Conservation (phyloP, 2,888 invertebrate species). For the Nephrotoma appendiculata region DNA sequence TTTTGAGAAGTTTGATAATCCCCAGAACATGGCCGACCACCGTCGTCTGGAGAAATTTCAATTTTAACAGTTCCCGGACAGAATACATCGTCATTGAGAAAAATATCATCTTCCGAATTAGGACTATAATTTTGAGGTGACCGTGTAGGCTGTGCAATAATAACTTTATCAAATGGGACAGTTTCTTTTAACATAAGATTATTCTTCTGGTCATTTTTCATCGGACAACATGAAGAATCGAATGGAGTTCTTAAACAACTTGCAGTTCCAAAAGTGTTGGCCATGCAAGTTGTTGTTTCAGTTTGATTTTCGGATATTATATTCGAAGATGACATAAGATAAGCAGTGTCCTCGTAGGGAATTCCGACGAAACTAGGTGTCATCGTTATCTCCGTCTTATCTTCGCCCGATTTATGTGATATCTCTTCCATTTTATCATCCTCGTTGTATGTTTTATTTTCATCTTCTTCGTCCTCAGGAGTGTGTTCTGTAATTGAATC, state of each 20-base stretch:
- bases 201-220: constrained; percentile 12
- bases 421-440: constrained; percentile 28
- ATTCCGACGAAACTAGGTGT: constrained; percentile 14
- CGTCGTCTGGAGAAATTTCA: constrained; percentile 42
- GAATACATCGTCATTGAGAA: constrained; percentile 45
- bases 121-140: constrained; percentile 45
- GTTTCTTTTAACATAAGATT: constrained; percentile 9
- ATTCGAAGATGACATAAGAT: constrained; percentile 27
- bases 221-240: constrained; percentile 25
- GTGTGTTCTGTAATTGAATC: constrained; percentile 52
- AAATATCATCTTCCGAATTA: constrained; percentile 42
- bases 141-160: constrained; percentile 44
- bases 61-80: constrained; percentile 41
- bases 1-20: constrained; percentile 20
- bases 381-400: constrained; percentile 25
- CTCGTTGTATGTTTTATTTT: constrained; percentile 23
- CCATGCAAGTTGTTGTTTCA: constrained; percentile 26
- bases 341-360: constrained; percentile 29
- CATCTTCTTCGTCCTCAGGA: constrained; percentile 41
- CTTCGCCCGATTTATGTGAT: constrained; percentile 11
- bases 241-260: constrained; percentile 27
- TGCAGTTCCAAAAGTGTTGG: constrained; percentile 27
- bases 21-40: constrained; percentile 24
- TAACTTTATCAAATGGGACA: constrained; percentile 33
- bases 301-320: not conserved